Evolutionary conservation across 1,140 invertebrate genomes (phyloP).

Genomic region (Drosophila lacteicornis): DNA sequence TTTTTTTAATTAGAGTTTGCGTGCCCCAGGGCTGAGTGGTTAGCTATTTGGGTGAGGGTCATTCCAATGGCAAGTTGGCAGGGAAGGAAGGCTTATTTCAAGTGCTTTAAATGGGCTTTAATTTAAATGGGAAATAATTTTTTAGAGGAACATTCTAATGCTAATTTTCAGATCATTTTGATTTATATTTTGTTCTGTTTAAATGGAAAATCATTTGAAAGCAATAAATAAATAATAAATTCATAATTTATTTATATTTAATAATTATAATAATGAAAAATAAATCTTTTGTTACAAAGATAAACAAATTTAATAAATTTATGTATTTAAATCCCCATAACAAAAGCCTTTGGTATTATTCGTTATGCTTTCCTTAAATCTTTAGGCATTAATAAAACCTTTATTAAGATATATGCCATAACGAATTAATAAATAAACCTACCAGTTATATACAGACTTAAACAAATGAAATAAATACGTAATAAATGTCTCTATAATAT

Average conservation of each 20-base stretch:
- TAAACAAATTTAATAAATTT: no score
- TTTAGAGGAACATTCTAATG: no score
- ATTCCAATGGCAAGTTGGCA: slow-evolving; percentile 27
- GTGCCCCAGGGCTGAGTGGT: slow-evolving; percentile 42
- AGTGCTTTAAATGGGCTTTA: slow-evolving; percentile 2
- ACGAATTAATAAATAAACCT: not conserved
- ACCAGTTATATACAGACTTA: not conserved
- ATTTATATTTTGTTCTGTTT: no score
- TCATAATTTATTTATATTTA: no score
- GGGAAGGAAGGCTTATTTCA: slow-evolving; percentile 7
- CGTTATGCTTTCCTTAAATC: no score
- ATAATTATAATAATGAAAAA: no score
- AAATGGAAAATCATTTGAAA: not conserved
- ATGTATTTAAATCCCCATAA: no score
- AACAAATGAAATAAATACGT: slow-evolving; percentile 5
- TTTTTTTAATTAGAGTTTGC: slow-evolving; percentile 45
- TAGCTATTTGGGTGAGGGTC: slow-evolving; percentile 48
- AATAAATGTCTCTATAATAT: not conserved
- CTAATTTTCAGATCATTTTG: not conserved
- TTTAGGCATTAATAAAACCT: no score
- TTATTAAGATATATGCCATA: not conserved
- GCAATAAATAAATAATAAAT: no score
- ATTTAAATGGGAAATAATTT: slow-evolving; percentile 9
- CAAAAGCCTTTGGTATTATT: no score
- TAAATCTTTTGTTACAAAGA: no score